Percentiles rank a stretch among this genome's conserved stretches.
Conservation (phyloP, 2,113 vertebrate genomes). For the Chaetops frenatus region DNA sequence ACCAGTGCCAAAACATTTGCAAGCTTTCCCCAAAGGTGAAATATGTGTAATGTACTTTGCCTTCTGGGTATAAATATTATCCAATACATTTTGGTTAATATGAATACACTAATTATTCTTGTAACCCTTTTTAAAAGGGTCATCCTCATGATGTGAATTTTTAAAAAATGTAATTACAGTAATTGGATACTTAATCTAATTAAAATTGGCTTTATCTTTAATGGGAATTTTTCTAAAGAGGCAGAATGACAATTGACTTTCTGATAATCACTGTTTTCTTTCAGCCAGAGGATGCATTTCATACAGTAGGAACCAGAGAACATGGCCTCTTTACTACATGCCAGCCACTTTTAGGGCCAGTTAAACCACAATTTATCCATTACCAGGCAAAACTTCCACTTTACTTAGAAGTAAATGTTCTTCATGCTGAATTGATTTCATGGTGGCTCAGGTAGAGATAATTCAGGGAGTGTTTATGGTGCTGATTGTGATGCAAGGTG, state of each 20-base stretch:
- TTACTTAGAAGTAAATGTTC: neutral
- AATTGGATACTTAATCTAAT: constrained; percentile 88
- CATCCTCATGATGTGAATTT: constrained; percentile 82
- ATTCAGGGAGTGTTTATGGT: neutral
- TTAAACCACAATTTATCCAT: neutral
- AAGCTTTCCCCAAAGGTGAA: constrained; percentile 82
- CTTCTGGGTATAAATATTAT: constrained; percentile 84
- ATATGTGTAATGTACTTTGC: constrained; percentile 78
- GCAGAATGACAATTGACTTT: constrained; percentile 80
- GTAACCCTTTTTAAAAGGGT: constrained; percentile 82
- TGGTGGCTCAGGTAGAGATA: neutral
- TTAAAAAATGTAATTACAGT: constrained; percentile 81
- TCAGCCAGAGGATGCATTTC: constrained; percentile 67
- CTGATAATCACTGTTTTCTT: constrained; percentile 78
- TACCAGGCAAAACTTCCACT: neutral
- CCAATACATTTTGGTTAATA: constrained; percentile 83
- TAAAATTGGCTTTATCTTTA: constrained; percentile 85
- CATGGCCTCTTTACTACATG: neutral
- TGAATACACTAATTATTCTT: constrained; percentile 84
- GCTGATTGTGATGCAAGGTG: neutral
- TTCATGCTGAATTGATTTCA: neutral
- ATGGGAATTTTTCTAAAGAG: constrained; percentile 81
- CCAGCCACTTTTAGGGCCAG: neutral
- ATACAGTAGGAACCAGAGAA: constrained; percentile 32
- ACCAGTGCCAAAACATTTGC: constrained; percentile 77